Evolutionary conservation across 2,797 vertebrate genomes (phyloP).

Genomic region (Acanthis flammea): DNA sequence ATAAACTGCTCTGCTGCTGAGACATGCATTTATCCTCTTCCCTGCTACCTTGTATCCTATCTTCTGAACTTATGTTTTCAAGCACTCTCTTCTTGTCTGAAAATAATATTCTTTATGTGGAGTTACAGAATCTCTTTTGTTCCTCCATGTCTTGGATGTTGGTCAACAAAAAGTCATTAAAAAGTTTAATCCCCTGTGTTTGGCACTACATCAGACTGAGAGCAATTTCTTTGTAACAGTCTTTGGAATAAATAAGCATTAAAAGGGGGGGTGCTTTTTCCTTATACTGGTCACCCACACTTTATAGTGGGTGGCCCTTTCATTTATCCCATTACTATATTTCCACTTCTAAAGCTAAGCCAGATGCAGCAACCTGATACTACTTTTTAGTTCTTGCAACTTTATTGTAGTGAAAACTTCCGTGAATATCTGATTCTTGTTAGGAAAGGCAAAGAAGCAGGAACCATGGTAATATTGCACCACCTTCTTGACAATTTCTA

Average conservation of each 20-base stretch:
- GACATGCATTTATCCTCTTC: slow-evolving; percentile 20
- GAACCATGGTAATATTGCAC: not conserved
- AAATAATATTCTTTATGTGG: slow-evolving; percentile 70
- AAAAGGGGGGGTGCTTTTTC: slow-evolving; percentile 35
- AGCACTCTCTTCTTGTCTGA: slow-evolving; percentile 49
- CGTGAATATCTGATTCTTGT: slow-evolving; percentile 5
- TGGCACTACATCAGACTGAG: slow-evolving; percentile 76
- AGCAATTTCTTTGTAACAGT: slow-evolving; percentile 63
- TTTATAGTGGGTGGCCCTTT: slow-evolving; percentile 75
- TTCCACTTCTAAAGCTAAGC: slow-evolving; percentile 65
- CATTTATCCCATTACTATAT: slow-evolving; percentile 57
- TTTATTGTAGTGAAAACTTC: not conserved
- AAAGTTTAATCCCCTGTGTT: slow-evolving; percentile 60
- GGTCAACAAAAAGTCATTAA: slow-evolving; percentile 59
- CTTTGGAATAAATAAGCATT: slow-evolving; percentile 74
- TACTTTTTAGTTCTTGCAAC: not conserved
- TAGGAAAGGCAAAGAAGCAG: slow-evolving; percentile 36
- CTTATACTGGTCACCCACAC: slow-evolving; percentile 68
- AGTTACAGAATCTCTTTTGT: slow-evolving; percentile 50
- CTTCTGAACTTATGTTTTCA: slow-evolving; percentile 40
- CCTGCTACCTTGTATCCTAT: slow-evolving; percentile 9
- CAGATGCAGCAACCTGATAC: slow-evolving; percentile 62
- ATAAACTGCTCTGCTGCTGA: not conserved
- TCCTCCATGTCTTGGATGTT: slow-evolving; percentile 62
- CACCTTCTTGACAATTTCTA: slow-evolving; percentile 9